Percentiles rank a stretch among this genome's conserved stretches.
These are phyloP conservation scores for Onthophagus sagittarius DNA, from an alignment of 2,888 invertebrate genomes.

Conservation along the genomic window DNA sequence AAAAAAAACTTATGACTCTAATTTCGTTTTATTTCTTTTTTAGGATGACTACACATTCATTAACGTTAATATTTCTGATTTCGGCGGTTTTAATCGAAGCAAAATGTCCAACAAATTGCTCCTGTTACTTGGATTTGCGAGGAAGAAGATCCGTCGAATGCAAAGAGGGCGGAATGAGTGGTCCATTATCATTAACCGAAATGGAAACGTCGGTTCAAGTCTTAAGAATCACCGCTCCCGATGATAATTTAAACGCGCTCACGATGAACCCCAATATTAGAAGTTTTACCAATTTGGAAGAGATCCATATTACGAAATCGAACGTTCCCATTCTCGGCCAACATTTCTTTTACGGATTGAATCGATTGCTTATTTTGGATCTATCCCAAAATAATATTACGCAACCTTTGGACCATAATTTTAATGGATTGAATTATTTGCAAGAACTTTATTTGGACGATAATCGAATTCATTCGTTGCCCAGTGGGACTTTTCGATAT, in stretches of 20 bases:
- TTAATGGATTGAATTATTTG: constrained; percentile 68
- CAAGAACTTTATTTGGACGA: constrained; percentile 69
- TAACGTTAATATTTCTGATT: constrained; percentile 26
- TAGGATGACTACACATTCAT: constrained; percentile 28
- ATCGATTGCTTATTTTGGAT: constrained; percentile 56
- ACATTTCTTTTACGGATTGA: constrained; percentile 74
- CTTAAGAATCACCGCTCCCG: constrained; percentile 65
- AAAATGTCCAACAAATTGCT: constrained; percentile 63
- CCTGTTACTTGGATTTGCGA: constrained; percentile 55
- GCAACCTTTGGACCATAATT: constrained; percentile 67
- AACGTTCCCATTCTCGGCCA: constrained; percentile 76
- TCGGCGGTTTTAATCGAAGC: constrained; percentile 28
- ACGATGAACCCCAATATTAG: constrained; percentile 70
- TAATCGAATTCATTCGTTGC: constrained; percentile 72
- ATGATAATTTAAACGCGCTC: constrained; percentile 57
- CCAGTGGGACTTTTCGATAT: constrained; percentile 72
- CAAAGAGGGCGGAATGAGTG: constrained; percentile 59
- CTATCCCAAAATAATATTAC: constrained; percentile 74
- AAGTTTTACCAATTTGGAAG: constrained; percentile 56
- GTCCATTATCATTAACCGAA: constrained; percentile 57
- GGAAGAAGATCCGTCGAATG: constrained; percentile 60
- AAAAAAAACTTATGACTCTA: neutral
- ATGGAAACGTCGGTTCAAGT: constrained; percentile 59
- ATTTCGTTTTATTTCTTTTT: constrained; percentile 12
- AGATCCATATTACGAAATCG: constrained; percentile 72